Conservation (phyloP, 1,140 invertebrate genomes). For the Parasteatoda tepidariorum region DNA sequence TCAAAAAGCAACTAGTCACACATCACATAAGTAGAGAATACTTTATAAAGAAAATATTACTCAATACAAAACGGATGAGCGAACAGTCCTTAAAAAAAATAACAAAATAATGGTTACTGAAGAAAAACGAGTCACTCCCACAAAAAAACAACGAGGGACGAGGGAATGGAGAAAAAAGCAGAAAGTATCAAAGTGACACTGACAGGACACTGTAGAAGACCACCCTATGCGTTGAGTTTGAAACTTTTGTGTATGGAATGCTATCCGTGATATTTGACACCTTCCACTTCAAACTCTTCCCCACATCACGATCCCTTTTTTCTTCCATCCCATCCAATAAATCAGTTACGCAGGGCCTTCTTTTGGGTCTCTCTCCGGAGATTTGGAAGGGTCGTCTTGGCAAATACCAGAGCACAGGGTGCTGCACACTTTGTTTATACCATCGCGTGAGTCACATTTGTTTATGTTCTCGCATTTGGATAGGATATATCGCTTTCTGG, state of each 20-base stretch:
- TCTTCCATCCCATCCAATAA: constrained; percentile 25
- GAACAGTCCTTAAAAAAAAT: no score
- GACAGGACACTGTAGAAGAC: constrained; percentile 20
- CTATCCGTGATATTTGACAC: constrained; percentile 38
- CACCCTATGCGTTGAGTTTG: constrained; percentile 42
- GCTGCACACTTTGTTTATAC: constrained; percentile 21
- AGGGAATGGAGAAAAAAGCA: neutral
- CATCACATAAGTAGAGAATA: no score
- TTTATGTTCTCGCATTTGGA: constrained; percentile 36
- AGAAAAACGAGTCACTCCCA: no score
- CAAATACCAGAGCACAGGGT: constrained; percentile 26
- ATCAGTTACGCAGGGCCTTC: constrained; percentile 31
- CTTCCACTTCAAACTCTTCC: constrained; percentile 17
- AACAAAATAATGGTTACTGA: no score
- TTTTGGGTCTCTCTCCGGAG: neutral
- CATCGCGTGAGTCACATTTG: constrained; percentile 14
- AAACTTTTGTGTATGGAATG: constrained; percentile 15
- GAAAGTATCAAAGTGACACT: neutral
- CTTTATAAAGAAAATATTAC: no score
- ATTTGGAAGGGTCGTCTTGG: constrained; percentile 26
- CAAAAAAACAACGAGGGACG: no score
- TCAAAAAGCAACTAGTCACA: no score
- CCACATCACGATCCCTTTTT: neutral
- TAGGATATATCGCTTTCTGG: neutral
- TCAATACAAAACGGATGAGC: no score